phyloP scores from a whole-genome alignment of 2,797 vertebrate species.

The Bovichtus diacanthus region DNA sequence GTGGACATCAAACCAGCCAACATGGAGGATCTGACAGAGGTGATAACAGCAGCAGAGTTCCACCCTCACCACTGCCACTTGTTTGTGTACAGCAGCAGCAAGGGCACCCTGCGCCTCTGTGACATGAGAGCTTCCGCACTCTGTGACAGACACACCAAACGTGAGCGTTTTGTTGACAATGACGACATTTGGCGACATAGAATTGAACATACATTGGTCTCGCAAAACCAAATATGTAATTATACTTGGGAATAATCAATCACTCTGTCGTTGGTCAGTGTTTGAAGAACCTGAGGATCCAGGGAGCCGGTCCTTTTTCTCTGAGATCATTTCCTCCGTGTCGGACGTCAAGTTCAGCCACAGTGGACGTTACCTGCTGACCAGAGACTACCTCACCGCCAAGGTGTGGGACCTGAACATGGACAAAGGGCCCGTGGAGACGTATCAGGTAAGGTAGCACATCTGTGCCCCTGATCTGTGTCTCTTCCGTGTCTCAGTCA shows the following conservation, averaged over 20 bases:
- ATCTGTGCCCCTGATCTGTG: not conserved
- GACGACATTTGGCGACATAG: not conserved
- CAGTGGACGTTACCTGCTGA: conserved; percentile 97
- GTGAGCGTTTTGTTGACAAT: conserved; percentile 81
- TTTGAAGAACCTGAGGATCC: conserved; percentile 99
- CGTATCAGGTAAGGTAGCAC: conserved; percentile 90
- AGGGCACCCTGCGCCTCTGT: conserved; percentile 96
- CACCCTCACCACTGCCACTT: conserved; percentile 98
- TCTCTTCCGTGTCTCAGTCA: not conserved
- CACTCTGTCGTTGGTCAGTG: conserved; percentile 79
- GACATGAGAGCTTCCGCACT: conserved; percentile 97
- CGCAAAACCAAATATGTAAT: not conserved
- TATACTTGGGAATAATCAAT: not conserved
- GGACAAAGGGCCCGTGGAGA: conserved; percentile 98
- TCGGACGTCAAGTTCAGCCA: conserved; percentile 99
- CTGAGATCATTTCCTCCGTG: conserved; percentile 98
- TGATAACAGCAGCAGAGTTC: conserved; percentile 97
- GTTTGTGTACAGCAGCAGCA: conserved; percentile 99
- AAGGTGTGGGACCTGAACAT: conserved; percentile 99
- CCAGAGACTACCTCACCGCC: conserved; percentile 98
- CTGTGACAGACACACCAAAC: conserved; percentile 95
- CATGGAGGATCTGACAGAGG: conserved; percentile 99
- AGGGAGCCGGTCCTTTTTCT: conserved; percentile 98
- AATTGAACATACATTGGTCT: not conserved
- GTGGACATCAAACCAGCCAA: conserved; percentile 99